Evolutionary conservation across 2,888 invertebrate genomes (phyloP).

Genomic region (Steromphala cineraria): DNA sequence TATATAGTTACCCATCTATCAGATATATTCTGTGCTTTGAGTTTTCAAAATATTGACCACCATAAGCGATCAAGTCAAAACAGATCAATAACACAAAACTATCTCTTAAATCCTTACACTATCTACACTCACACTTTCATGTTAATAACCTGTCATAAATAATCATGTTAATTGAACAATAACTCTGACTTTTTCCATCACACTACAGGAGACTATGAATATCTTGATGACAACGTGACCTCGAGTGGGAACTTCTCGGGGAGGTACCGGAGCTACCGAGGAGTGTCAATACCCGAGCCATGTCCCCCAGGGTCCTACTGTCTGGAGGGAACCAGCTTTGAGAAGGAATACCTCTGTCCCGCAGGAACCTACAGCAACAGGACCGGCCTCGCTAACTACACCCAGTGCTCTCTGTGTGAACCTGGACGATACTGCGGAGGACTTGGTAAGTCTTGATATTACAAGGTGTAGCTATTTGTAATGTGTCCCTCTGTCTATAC

Average conservation of each 20-base stretch:
- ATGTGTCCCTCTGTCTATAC: too few species aligned
- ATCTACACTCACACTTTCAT: too few species aligned
- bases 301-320: slow-evolving; percentile 71
- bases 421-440: slow-evolving; percentile 69
- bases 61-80: too few species aligned
- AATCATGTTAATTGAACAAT: too few species aligned
- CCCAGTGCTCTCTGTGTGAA: slow-evolving; percentile 71
- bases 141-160: too few species aligned
- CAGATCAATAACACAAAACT: too few species aligned
- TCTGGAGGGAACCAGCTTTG: slow-evolving; percentile 61
- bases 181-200: too few species aligned
- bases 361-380: slow-evolving; percentile 63
- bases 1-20: too few species aligned
- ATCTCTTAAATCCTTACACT: too few species aligned
- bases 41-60: too few species aligned
- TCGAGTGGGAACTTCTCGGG: slow-evolving; percentile 65
- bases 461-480: too few species aligned
- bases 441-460: slow-evolving; percentile 58
- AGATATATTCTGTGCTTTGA: too few species aligned
- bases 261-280: slow-evolving; percentile 66
- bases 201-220: slow-evolving; percentile 67
- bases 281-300: slow-evolving; percentile 65
- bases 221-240: slow-evolving; percentile 64
- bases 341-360: slow-evolving; percentile 66
- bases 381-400: slow-evolving; percentile 58